These are phyloP conservation scores for Lepus townsendii DNA, from an alignment of 2,797 vertebrate genomes.

Conservation along the genomic window DNA sequence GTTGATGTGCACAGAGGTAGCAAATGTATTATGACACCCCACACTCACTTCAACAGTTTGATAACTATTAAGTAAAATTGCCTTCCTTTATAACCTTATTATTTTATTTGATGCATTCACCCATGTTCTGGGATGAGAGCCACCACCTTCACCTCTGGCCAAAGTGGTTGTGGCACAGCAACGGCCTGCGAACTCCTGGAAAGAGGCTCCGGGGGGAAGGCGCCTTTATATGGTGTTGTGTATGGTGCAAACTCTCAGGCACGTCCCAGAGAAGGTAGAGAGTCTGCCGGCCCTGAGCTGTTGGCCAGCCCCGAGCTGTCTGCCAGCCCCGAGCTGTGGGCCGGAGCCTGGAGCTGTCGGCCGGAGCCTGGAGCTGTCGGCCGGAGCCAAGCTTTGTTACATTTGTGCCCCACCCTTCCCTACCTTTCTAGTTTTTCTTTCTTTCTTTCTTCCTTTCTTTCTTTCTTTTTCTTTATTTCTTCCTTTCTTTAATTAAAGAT, in stretches of 20 bases:
- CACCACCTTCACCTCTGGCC: not conserved
- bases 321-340: no score
- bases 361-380: no score
- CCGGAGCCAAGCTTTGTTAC: not conserved
- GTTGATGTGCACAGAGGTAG: not conserved
- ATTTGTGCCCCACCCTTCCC: no score
- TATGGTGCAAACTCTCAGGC: not conserved
- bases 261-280: not conserved
- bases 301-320: no score
- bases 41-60: not conserved
- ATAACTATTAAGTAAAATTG: not conserved
- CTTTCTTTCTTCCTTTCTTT: not conserved
- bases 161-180: no score
- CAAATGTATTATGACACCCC: rapidly evolving
- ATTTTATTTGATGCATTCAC: not conserved
- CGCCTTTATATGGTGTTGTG: not conserved
- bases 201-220: not conserved
- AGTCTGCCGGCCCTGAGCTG: no score
- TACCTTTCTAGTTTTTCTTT: not conserved
- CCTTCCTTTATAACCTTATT: not conserved
- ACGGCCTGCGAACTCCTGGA: not conserved
- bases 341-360: no score
- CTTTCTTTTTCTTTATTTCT: not conserved
- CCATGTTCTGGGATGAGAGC: not conserved
- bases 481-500: no score